Evolutionary conservation across 2,888 invertebrate species (phyloP).

Genomic region (Phortica magna): DNA sequence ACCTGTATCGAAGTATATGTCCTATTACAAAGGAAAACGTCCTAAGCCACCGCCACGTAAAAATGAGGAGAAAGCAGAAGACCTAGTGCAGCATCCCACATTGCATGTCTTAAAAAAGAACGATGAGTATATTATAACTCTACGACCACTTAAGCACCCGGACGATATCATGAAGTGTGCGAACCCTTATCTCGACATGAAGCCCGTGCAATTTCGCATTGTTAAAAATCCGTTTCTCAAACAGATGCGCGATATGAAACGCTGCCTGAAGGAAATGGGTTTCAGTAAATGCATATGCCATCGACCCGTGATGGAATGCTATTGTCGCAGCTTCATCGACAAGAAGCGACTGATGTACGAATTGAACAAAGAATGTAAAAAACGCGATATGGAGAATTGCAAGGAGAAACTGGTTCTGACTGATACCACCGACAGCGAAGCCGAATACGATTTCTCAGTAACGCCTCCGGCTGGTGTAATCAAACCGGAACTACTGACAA

Average conservation of each 20-base stretch:
- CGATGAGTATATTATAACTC: conserved; percentile 83
- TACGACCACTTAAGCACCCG: conserved; percentile 83
- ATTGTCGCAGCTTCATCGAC: conserved; percentile 72
- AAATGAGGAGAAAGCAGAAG: conserved; percentile 67
- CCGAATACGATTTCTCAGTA: conserved; percentile 85
- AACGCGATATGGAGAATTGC: conserved; percentile 57
- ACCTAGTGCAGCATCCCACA: conserved; percentile 80
- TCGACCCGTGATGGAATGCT: conserved; percentile 77
- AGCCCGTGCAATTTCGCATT: conserved; percentile 84
- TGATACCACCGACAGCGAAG: conserved; percentile 79
- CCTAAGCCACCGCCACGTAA: conserved; percentile 65
- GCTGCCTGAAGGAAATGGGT: conserved; percentile 80
- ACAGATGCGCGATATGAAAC: conserved; percentile 80
- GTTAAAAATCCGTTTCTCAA: conserved; percentile 80
- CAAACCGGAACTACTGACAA: conserved; percentile 80
- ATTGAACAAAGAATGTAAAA: conserved; percentile 79
- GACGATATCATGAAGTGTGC: conserved; percentile 81
- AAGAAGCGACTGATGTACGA: conserved; percentile 79
- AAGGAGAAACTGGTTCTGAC: conserved; percentile 66
- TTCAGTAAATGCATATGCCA: conserved; percentile 80
- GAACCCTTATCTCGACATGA: conserved; percentile 84
- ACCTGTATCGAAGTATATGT: conserved; percentile 68
- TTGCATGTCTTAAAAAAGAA: conserved; percentile 83
- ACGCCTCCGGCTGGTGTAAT: conserved; percentile 85
- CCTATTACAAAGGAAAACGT: conserved; percentile 53